Evolutionary conservation across 2,888 invertebrate genomes (phyloP), one percentile per base, ranked within the genome.

Genomic region (Pollenia angustigena): DNA sequence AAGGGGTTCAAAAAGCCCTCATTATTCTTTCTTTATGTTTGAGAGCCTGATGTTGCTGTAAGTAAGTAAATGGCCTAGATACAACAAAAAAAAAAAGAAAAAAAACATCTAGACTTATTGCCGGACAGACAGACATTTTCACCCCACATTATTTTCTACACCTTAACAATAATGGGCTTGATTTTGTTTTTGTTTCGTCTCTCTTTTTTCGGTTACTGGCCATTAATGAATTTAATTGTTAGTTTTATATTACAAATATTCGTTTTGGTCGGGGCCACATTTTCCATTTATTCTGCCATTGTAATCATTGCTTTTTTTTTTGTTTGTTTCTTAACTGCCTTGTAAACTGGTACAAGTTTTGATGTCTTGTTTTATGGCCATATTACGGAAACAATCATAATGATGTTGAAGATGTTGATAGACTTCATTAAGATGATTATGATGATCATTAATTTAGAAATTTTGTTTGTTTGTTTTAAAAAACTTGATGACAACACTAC

Each of bases 171-270:
- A 52, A 64, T 42, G 10, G 16, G 56, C 18, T 23, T 58, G 32
- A 12, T 32, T 32, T 48, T 56, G 32, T 32, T 66, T 18, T 40
- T 50, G 8, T 48, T 12, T 23, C 40, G 42, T 68, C 7, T 32
- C 14, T 60, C 48, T 68, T 42, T 58, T 58, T 58, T 46, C 16
- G 1, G 62, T 76, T 82, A 62, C 69, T 69, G 60, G 62, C 69
- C 79, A 82, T 82, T 85, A 82, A 82, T 79, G 79, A 79, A 75
- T 85, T 85, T 85, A 74, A 85, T 85, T 82, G 85, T 79, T 82
- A 74, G 82, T 75, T 85, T 62, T 60, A 74, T 72, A 78, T 64
- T 83, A 64, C 78, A 71, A 78, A 69, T 50, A 78, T 66, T 64
- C 42, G 44, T 32, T 72, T 74, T 56, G 71, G 71, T 54, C 64